These are phyloP conservation scores for Macquaria australasica DNA, from an alignment of 2,113 vertebrate genomes.

Conservation along the genomic window DNA sequence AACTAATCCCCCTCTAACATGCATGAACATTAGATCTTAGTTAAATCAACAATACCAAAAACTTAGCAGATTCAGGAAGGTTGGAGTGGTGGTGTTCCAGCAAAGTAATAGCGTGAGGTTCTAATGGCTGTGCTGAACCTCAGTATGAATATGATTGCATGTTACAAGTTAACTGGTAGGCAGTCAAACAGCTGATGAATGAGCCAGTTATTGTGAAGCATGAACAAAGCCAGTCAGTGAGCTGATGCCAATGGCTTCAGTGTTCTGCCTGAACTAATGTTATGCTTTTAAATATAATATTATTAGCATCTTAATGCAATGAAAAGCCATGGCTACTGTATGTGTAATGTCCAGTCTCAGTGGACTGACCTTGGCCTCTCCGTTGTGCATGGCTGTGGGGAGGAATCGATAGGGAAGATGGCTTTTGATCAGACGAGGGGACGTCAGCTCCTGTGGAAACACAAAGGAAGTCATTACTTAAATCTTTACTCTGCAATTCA, in stretches of 20 bases:
- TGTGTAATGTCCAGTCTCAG: neutral
- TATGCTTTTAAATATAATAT: neutral
- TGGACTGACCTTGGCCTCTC: slow-evolving; percentile 93
- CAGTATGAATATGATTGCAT: too few relatives aligned
- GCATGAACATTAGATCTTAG: too few relatives aligned
- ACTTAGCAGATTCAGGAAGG: too few relatives aligned
- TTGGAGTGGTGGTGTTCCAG: too few relatives aligned
- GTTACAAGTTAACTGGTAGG: too few relatives aligned
- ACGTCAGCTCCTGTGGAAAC: slow-evolving; percentile 91
- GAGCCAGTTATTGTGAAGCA: too few relatives aligned
- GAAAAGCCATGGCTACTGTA: neutral
- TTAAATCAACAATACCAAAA: too few relatives aligned
- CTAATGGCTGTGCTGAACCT: too few relatives aligned
- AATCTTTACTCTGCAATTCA: neutral
- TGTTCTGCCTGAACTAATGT: neutral
- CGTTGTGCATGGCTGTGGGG: slow-evolving; percentile 94
- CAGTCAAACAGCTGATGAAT: too few relatives aligned
- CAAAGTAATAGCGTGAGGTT: too few relatives aligned
- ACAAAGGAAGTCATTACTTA: slow-evolving; percentile 12
- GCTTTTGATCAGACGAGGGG: slow-evolving; percentile 97
- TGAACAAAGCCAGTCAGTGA: too few relatives aligned
- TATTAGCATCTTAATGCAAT: neutral
- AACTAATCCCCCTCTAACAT: too few relatives aligned
- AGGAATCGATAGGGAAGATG: slow-evolving; percentile 96
- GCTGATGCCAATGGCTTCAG: neutral